Evolutionary conservation across 1,140 invertebrate species (phyloP), one percentile per base, ranked within the genome.

Genomic region (Drosophila jambulina): DNA sequence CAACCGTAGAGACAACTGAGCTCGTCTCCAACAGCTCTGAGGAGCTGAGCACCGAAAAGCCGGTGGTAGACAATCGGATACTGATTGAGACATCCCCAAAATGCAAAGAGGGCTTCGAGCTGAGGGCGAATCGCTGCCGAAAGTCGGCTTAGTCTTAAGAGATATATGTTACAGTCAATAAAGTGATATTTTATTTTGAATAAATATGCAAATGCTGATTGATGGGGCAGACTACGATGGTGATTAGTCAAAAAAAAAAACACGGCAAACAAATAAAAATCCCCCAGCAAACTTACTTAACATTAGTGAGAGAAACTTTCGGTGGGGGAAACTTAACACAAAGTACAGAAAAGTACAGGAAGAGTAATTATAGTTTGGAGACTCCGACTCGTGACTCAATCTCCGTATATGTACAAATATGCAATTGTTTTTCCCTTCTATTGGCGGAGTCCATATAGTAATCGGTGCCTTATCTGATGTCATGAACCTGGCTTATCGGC

Each of bases 81-180:
- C 32, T 87, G 34, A 15, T 86, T 0, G 83, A 87, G 0, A 80
- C 83, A 12, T 12, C 64, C 19, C 70, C 59, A 1, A 40, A 54
- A 4, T 86, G 83, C 65, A 58, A 48, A 15, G 43, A 34, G 0
- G 84, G 84, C 45, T 77, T 53, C 9, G 62, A 70, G 27, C 48
- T 87, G 21, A 58, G 64, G 13, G 80, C 56, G 25, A 82, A 87
- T 15, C 80, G 80, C 1, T 87, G 83, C 63, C 71, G 83, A 17
- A 56, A 58, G 49, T 23, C 80, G 10, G 83, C 83, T 13, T 86
- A 65, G 65, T 45, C 27, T 42, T 21, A 46, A 56, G 57, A 59
- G n/a, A 57, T 56, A 10, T 13, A 60, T 72, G 36, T 34, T 68
- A 43, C 4, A 56, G 34, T 51, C 65, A 72, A 72, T 72, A 72